Conservation (phyloP, 2,888 invertebrate species). For the Hypomecis atomaria region DNA sequence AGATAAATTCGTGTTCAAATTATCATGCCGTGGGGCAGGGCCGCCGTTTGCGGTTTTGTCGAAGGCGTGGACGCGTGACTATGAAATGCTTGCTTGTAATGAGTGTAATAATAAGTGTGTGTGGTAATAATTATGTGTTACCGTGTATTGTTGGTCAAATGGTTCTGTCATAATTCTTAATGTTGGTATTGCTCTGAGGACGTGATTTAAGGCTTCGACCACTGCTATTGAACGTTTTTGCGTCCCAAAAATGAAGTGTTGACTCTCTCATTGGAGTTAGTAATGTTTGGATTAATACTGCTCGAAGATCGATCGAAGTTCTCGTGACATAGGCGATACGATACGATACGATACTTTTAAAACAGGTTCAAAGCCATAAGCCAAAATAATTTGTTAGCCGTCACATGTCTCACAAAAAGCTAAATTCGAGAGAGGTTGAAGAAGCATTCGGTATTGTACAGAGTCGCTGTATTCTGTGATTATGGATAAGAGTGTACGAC, state of each 20-base stretch:
- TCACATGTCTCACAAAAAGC: too few species aligned
- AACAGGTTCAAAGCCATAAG: too few species aligned
- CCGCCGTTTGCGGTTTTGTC: constrained; percentile 20
- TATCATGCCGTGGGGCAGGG: constrained; percentile 14
- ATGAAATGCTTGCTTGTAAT: constrained; percentile 26
- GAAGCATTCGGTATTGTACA: too few species aligned
- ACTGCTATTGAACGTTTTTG: background rate
- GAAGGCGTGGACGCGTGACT: constrained; percentile 30
- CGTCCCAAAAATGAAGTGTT: background rate
- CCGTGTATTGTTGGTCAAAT: constrained; percentile 17
- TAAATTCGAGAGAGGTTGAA: too few species aligned
- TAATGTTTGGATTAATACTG: too few species aligned
- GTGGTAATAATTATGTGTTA: constrained; percentile 29
- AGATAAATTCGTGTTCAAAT: constrained; percentile 10
- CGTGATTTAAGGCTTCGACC: background rate
- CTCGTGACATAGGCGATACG: too few species aligned
- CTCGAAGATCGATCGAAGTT: too few species aligned
- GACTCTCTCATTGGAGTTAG: too few species aligned
- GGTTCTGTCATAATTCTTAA: constrained; percentile 21
- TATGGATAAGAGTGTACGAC: too few species aligned
- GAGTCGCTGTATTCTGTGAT: too few species aligned
- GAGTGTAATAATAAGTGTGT: constrained; percentile 19
- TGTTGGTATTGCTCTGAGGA: constrained; percentile 19
- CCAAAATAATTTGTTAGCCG: too few species aligned
- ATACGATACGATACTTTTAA: too few species aligned